phyloP scores from a whole-genome alignment of 2,797 vertebrate genomes.

The Peromyscus nudipes region DNA sequence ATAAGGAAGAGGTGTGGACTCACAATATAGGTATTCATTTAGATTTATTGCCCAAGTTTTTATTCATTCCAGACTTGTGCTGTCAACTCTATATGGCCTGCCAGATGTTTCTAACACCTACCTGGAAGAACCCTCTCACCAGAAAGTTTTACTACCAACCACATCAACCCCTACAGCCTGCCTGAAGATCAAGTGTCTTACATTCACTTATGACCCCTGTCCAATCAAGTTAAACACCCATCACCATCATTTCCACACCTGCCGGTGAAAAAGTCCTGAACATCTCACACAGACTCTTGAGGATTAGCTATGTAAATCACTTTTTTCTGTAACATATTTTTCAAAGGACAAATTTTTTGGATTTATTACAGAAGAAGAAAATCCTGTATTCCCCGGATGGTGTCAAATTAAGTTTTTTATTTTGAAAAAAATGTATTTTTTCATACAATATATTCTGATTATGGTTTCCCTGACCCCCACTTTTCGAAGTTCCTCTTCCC shows the following conservation, averaged over 20 bases:
- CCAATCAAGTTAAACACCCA: too few relatives aligned
- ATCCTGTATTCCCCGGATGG: background rate
- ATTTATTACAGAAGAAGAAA: background rate
- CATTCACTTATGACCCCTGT: background rate
- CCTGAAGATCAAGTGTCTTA: background rate
- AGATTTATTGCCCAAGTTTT: background rate
- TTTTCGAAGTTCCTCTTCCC: too few relatives aligned
- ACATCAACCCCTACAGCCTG: background rate
- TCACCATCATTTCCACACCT: background rate
- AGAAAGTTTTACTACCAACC: background rate
- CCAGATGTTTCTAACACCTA: background rate
- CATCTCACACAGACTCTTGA: background rate
- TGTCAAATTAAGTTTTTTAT: background rate
- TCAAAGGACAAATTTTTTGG: background rate
- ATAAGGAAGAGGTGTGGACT: background rate
- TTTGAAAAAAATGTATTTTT: background rate
- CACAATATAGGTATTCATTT: background rate
- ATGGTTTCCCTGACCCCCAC: too few relatives aligned
- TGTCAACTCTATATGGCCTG: background rate
- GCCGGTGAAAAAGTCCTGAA: background rate
- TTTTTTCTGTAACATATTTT: background rate
- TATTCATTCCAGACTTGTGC: background rate
- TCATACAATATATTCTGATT: too few relatives aligned
- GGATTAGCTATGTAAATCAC: background rate
- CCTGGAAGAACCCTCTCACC: background rate